A percentile compares a stretch with the other conserved stretches of the same genome.
These are phyloP conservation scores for Eristalis arbustorum DNA, from an alignment of 2,888 invertebrate genomes.

Conservation along the genomic window DNA sequence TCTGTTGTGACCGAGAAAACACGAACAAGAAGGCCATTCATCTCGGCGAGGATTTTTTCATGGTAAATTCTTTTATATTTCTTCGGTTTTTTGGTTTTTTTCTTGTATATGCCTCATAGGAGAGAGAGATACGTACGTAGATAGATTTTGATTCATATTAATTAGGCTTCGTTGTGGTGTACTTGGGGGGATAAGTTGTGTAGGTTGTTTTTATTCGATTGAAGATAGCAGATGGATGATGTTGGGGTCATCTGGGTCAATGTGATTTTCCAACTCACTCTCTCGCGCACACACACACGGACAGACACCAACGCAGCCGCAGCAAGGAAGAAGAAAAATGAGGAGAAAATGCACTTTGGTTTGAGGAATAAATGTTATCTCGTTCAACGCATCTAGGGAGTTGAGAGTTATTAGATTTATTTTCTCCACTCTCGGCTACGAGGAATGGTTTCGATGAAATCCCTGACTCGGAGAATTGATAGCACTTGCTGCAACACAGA, in stretches of 20 bases:
- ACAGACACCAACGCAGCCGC: no score
- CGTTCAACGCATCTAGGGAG: not conserved
- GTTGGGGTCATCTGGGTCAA: conserved; percentile 48
- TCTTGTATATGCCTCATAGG: not conserved
- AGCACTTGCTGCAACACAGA: no score
- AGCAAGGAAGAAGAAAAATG: not conserved
- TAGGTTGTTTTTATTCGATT: conserved; percentile 3
- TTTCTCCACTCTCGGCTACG: not conserved
- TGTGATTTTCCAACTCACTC: not conserved
- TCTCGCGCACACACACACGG: no score
- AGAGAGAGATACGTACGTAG: not conserved
- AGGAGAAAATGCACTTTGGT: not conserved
- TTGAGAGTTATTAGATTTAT: not conserved
- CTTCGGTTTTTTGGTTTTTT: not conserved
- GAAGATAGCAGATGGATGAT: conserved; percentile 16
- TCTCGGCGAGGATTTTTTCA: conserved; percentile 28
- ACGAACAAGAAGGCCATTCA: conserved; percentile 67
- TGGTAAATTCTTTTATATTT: not conserved
- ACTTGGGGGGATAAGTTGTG: conserved; percentile 35
- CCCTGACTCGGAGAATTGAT: no score
- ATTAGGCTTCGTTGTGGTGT: conserved; percentile 54
- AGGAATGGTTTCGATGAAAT: no score
- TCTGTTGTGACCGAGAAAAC: conserved; percentile 63
- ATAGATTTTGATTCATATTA: conserved; percentile 59
- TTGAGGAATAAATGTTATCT: not conserved